Percentiles rank a stretch among this genome's conserved stretches.
phyloP scores from a whole-genome alignment of 37 sponge, comb jelly and placozoan species.

The Halisarca cf. caerulea region DNA sequence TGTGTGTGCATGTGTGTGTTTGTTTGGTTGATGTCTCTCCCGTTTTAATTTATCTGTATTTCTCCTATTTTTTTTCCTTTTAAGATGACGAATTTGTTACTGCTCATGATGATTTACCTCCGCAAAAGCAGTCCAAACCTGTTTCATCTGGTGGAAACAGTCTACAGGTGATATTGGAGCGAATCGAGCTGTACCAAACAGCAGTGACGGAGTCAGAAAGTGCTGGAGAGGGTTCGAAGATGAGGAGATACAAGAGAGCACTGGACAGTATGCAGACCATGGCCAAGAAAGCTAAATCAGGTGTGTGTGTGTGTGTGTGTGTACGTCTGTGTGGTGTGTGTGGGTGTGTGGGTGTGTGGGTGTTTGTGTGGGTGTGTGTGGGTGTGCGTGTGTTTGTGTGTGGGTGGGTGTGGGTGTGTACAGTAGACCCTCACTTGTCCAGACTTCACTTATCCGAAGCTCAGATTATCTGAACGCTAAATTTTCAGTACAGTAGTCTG shows the following conservation, averaged over 20 bases:
- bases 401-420: no score
- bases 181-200: constrained; percentile 51
- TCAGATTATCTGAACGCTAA: no score
- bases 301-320: background rate
- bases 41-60: background rate
- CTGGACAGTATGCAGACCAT: constrained; percentile 47
- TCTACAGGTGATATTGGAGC: constrained; percentile 29
- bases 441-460: no score
- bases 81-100: background rate
- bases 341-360: background rate
- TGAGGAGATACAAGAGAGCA: constrained; percentile 63
- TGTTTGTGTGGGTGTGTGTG: no score
- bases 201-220: constrained; percentile 55
- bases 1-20: constrained; percentile 19
- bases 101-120: background rate
- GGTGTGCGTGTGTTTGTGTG: no score
- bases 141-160: background rate
- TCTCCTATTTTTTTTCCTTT: background rate
- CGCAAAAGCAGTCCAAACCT: background rate
- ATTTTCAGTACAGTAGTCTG: no score
- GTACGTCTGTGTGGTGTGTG: background rate
- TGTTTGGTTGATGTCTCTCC: constrained; percentile 15
- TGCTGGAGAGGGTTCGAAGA: constrained; percentile 61
- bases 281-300: constrained; percentile 21
- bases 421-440: no score